Conservation (phyloP, 2,113 vertebrate genomes). For the Catagonus wagneri region DNA sequence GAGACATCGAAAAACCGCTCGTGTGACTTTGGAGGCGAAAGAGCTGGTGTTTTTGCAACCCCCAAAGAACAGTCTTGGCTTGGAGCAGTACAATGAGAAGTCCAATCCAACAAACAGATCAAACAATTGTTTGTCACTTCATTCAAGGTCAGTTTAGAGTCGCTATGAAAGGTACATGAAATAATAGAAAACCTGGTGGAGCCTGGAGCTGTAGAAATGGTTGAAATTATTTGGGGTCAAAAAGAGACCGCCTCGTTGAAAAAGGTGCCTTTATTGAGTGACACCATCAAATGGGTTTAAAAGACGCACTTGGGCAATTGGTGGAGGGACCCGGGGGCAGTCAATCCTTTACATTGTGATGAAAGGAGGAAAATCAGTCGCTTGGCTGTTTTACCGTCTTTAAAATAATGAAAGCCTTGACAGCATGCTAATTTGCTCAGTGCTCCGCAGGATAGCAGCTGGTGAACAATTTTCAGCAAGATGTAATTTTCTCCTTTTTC, state of each 20-base stretch:
- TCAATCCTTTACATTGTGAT: not conserved
- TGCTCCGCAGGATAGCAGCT: not conserved
- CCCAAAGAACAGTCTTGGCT: conserved; percentile 17
- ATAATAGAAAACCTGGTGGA: conserved; percentile 50
- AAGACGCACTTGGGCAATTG: not conserved
- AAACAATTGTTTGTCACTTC: conserved; percentile 63
- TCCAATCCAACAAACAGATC: conserved; percentile 47
- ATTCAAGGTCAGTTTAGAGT: conserved; percentile 60
- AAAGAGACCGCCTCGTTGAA: conserved; percentile 53
- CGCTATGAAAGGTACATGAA: not conserved
- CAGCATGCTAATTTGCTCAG: not conserved
- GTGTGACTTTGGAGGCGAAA: conserved; percentile 54
- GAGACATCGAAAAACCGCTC: conserved; percentile 28
- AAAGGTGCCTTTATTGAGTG: conserved; percentile 42
- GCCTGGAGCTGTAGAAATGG: conserved; percentile 22
- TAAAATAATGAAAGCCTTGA: not conserved
- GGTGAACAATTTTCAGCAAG: conserved; percentile 14
- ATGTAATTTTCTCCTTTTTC: not conserved
- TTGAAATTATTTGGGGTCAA: conserved; percentile 64
- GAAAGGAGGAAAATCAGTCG: not conserved
- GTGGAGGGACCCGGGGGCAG: not conserved
- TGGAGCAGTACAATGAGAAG: conserved; percentile 5
- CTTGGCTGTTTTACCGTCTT: not conserved
- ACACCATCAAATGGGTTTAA: conserved; percentile 39
- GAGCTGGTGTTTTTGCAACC: not conserved